Percentiles rank a stretch among this genome's conserved stretches.
Evolutionary conservation across 2,113 vertebrate genomes (phyloP).

Genomic region (Hemiscyllium ocellatum): DNA sequence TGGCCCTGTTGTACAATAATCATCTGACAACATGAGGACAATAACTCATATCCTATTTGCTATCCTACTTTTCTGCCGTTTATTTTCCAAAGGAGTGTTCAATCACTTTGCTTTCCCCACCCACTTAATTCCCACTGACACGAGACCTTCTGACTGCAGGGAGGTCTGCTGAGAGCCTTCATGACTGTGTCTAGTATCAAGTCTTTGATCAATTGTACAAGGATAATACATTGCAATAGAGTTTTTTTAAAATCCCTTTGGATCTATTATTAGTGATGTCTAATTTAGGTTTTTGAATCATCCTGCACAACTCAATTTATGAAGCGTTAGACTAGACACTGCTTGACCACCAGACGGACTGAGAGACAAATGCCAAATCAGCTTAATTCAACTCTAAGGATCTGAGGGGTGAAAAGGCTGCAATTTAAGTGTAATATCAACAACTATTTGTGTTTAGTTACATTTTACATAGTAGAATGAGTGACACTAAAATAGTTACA

Average conservation of each 20-base stretch:
- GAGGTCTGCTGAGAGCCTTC: too few relatives aligned
- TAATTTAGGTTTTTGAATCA: background rate
- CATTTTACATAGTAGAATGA: background rate
- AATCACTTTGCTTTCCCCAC: background rate
- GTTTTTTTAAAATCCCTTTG: background rate
- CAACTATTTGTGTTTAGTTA: background rate
- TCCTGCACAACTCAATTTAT: background rate
- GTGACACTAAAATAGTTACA: background rate
- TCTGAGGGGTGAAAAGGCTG: background rate
- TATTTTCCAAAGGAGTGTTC: background rate
- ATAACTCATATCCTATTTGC: background rate
- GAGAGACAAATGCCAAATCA: background rate
- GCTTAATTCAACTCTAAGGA: background rate
- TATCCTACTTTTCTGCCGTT: background rate
- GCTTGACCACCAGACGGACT: background rate
- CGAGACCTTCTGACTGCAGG: too few relatives aligned
- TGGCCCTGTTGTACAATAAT: background rate
- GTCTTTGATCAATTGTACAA: background rate
- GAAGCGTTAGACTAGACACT: background rate
- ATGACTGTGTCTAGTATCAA: background rate
- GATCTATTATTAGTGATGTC: background rate
- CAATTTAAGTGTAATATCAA: background rate
- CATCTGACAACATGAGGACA: background rate
- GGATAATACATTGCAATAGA: background rate
- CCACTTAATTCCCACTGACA: background rate